Conservation (phyloP, 2,888 invertebrate genomes). For the Drosophila acutilabella region DNA sequence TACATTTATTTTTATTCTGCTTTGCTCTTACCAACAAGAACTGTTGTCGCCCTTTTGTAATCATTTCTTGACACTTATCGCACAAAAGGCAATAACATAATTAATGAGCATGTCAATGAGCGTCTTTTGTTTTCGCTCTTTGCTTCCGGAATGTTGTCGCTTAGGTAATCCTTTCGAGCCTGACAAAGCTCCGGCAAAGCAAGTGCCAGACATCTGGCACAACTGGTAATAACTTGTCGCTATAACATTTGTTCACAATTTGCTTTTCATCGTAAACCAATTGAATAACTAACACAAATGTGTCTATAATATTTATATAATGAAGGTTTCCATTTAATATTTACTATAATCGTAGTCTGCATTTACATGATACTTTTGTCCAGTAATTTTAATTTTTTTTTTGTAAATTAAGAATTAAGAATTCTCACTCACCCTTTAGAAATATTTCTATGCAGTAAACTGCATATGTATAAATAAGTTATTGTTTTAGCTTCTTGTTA, state of each 20-base stretch:
- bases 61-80: conserved; percentile 81
- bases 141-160: conserved; percentile 47
- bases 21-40: conserved; percentile 13
- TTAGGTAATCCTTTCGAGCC: conserved; percentile 56
- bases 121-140: conserved; percentile 65
- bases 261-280: too few relatives aligned
- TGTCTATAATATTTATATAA: too few relatives aligned
- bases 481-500: conserved; percentile 17
- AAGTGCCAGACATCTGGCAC: conserved; percentile 29
- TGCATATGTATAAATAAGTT: conserved; percentile 41
- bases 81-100: conserved; percentile 81
- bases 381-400: background rate
- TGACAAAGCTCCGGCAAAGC: conserved; percentile 32
- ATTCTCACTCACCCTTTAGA: conserved; percentile 45
- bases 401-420: background rate
- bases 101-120: conserved; percentile 81
- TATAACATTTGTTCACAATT: too few relatives aligned
- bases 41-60: conserved; percentile 69
- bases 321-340: background rate
- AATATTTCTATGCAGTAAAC: conserved; percentile 35
- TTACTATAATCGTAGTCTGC: background rate
- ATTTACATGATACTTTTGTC: too few relatives aligned
- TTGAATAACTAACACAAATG: too few relatives aligned
- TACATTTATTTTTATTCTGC: conserved; percentile 3
- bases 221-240: conserved; percentile 1